Conservation (phyloP, 2,113 vertebrate species). For the Cyprinodon tularosa region DNA sequence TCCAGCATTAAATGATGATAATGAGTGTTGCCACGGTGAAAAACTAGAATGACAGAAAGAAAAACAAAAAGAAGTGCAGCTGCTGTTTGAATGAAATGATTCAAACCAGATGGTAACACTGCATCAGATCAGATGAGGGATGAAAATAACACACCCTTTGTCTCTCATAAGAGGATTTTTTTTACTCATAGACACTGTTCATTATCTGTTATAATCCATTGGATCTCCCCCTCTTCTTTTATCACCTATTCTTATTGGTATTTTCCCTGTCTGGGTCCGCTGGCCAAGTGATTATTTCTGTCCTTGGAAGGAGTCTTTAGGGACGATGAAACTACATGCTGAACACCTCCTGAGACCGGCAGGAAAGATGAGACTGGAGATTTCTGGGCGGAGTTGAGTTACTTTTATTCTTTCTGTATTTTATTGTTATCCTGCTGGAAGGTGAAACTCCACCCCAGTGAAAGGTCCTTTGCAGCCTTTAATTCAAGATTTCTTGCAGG, state of each 20-base stretch:
- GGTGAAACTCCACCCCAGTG: no score
- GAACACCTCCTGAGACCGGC: slow-evolving; percentile 19
- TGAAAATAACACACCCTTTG: slow-evolving; percentile 45
- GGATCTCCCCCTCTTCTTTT: slow-evolving; percentile 34
- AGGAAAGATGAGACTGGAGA: slow-evolving; percentile 10
- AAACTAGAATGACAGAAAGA: slow-evolving; percentile 39
- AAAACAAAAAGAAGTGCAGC: slow-evolving; percentile 47
- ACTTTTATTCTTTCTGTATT: no score
- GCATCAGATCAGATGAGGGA: slow-evolving; percentile 46
- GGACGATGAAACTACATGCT: slow-evolving; percentile 1
- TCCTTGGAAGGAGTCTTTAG: not conserved
- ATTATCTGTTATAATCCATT: slow-evolving; percentile 48
- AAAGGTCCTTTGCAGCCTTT: no score
- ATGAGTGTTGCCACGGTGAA: slow-evolving; percentile 37
- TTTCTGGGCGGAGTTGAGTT: slow-evolving; percentile 23
- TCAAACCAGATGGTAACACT: slow-evolving; percentile 52
- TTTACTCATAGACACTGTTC: not conserved
- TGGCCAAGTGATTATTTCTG: slow-evolving; percentile 18
- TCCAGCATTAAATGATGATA: slow-evolving; percentile 21
- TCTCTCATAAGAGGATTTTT: slow-evolving; percentile 32
- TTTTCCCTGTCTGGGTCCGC: slow-evolving; percentile 24
- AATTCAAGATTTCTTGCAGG: no score
- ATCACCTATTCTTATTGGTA: slow-evolving; percentile 31
- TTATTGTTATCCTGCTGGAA: no score
- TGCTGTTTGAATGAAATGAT: slow-evolving; percentile 66